Conservation (phyloP, 2,888 invertebrate species). For the Diloba caeruleocephala region DNA sequence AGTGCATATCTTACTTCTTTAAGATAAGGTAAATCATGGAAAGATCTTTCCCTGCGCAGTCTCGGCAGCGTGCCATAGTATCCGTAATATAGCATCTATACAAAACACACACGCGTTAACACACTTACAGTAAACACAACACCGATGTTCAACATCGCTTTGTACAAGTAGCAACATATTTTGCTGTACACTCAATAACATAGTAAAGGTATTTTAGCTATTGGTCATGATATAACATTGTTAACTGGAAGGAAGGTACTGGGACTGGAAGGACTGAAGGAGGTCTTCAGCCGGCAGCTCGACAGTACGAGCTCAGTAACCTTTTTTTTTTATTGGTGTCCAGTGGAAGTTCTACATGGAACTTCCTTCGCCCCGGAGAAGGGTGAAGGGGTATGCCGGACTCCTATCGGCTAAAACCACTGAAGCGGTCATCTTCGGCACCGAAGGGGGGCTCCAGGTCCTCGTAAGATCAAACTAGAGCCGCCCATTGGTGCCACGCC, state of each 20-base stretch:
- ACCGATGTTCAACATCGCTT: constrained; percentile 36
- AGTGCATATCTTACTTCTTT: constrained; percentile 92
- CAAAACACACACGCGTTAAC: constrained; percentile 70
- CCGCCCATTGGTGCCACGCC: no score
- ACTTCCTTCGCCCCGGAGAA: no score
- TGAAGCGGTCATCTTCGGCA: no score
- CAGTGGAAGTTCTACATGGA: no score
- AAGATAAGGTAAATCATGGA: constrained; percentile 93
- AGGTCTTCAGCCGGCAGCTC: no score
- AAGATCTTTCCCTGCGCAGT: constrained; percentile 93
- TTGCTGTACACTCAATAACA: constrained; percentile 16
- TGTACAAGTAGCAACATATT: constrained; percentile 43
- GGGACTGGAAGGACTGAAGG: no score
- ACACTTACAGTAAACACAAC: constrained; percentile 31
- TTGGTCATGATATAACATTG: constrained; percentile 35
- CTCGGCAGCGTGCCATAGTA: constrained; percentile 92
- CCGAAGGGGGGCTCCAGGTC: no score
- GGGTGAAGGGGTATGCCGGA: no score
- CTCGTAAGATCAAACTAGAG: no score
- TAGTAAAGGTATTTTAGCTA: constrained; percentile 46
- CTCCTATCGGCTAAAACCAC: no score
- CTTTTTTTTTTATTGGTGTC: no score
- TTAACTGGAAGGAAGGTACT: constrained; percentile 2
- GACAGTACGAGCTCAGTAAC: no score
- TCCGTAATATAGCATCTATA: constrained; percentile 92